Conservation (phyloP, 2,888 invertebrate species). For the Nowickia ferox region DNA sequence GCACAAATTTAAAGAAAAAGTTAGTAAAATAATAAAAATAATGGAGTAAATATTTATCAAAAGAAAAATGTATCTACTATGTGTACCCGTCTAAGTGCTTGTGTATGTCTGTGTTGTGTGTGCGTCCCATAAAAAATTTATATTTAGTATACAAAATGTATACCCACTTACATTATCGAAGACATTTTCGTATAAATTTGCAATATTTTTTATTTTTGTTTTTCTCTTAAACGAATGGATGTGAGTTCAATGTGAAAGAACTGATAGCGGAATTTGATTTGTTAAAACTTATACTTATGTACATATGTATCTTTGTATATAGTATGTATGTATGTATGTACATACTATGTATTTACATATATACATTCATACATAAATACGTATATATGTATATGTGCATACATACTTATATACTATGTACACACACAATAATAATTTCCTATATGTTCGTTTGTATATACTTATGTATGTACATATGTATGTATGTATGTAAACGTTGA, state of each 20-base stretch:
- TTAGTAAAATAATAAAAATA: slow-evolving; percentile 26
- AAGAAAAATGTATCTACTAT: slow-evolving; percentile 12
- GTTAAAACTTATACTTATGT: slow-evolving; percentile 43
- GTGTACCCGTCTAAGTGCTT: background rate
- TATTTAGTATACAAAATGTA: slow-evolving; percentile 71
- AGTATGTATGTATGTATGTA: background rate
- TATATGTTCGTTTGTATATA: background rate
- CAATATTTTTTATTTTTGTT: background rate
- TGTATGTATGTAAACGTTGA: background rate
- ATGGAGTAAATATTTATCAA: background rate
- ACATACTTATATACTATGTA: no score
- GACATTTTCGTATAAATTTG: slow-evolving; percentile 25
- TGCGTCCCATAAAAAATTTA: slow-evolving; percentile 5
- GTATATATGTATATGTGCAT: background rate
- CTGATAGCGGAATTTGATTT: no score
- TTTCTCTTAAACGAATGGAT: background rate
- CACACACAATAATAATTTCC: background rate
- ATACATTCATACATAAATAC: background rate
- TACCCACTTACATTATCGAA: slow-evolving; percentile 39
- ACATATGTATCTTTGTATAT: slow-evolving; percentile 53
- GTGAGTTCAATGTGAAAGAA: background rate
- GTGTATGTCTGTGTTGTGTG: slow-evolving; percentile 25
- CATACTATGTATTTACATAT: background rate
- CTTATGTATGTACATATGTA: background rate
- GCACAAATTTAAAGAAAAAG: slow-evolving; percentile 16